Conservation (phyloP, 2,888 invertebrate genomes). For the Lucinisca nassula region DNA sequence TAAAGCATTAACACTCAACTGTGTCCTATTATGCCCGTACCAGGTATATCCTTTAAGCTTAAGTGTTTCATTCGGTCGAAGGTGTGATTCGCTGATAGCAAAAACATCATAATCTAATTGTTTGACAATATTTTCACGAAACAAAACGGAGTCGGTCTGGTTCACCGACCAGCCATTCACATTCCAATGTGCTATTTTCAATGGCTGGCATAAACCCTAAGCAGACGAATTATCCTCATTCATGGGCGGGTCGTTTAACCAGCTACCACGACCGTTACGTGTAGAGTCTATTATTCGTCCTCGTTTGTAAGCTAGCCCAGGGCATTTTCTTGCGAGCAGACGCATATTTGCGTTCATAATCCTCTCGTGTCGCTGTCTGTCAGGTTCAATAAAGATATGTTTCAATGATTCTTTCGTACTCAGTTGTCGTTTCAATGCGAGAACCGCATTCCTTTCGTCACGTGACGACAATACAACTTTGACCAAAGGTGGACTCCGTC, state of each 20-base stretch:
- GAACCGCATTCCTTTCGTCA: not conserved
- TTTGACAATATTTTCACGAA: not conserved
- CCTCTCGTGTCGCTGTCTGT: not conserved
- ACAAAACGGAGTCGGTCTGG: not conserved
- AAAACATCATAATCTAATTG: not conserved
- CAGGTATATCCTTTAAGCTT: not conserved
- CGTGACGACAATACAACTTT: slow-evolving; percentile 2
- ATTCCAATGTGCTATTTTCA: slow-evolving; percentile 1
- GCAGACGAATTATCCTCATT: not conserved
- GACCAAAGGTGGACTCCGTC: not conserved
- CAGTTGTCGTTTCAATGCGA: not conserved
- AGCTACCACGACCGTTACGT: not conserved
- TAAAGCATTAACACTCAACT: not conserved
- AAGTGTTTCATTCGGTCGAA: not conserved
- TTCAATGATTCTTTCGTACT: not conserved
- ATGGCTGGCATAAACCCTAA: not conserved
- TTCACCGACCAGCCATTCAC: slow-evolving; percentile 4
- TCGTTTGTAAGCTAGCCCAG: not conserved
- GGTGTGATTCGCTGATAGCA: not conserved
- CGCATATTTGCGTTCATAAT: not conserved
- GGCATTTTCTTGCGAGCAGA: not conserved
- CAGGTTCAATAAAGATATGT: not conserved
- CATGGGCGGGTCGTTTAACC: not conserved
- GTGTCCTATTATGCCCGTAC: slow-evolving; percentile 5
- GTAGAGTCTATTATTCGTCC: slow-evolving; percentile 2